Evolutionary conservation across 2,797 vertebrate genomes (phyloP), one percentile per base, ranked within the genome.

Genomic region (Ptychobarbus kaznakovi): DNA sequence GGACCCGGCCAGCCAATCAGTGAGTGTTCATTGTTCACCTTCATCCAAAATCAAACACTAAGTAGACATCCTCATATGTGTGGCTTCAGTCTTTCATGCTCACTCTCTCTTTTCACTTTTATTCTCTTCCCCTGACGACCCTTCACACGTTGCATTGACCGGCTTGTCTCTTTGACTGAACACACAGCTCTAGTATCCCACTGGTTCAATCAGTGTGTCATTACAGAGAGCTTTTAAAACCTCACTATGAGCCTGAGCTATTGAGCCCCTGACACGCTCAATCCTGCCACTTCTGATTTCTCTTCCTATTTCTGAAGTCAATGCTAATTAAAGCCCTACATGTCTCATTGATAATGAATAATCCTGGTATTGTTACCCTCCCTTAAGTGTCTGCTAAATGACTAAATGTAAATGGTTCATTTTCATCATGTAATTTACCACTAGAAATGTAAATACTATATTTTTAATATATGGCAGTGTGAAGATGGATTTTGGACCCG

Each of bases 1-100:
- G 94, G 93, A 89, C 40, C 94, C 3, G 49, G 92, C 20, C 96
- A 96, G 90, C 92, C 92, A 0, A 94, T 96, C 91, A 96, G 97
- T 99, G 93, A 87, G 87, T 81, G 35, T 16, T 66, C 6, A 61
- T 84, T 35, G 18, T 18, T 38, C 42, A 8, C 32, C 32, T 20
- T 15, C 25, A 46, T 69, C 51, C 35, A 72, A 28, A 81, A 40
- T 40, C 51, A 56, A 76, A 76, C 49, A 38, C 49, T 4, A 73
- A 20, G 82, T 38, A n/a, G 7, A 32, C 84, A 28, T 49, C 35
- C 28, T 46, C 28, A 18, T 82, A 58, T 28, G 65, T 49, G 53
- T 78, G 74, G 15, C 25, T 25, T 6, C 44, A 25, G 4, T 77
- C 61, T 25, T 76, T 56, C 3, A 7, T 7, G 32, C 49, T 53